Conservation (phyloP, 1,140 invertebrate species). For the Physella acuta region DNA sequence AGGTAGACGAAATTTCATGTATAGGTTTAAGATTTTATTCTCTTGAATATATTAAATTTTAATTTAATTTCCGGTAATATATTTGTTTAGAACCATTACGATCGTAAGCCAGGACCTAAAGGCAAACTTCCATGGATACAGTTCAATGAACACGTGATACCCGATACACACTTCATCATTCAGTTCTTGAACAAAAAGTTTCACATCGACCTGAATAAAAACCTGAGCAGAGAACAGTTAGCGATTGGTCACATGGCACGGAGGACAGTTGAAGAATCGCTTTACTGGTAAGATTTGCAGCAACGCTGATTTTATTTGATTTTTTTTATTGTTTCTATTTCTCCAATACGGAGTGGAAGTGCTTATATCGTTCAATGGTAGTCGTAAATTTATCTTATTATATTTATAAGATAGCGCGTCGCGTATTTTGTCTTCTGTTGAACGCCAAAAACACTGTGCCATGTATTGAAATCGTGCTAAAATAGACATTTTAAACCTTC, state of each 20-base stretch:
- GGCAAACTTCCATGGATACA: conserved; percentile 60
- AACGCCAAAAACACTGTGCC: too few relatives aligned
- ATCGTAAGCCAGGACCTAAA: conserved; percentile 33
- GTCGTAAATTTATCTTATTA: too few relatives aligned
- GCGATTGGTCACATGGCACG: conserved; percentile 41
- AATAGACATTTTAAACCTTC: too few relatives aligned
- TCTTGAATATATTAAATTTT: too few relatives aligned
- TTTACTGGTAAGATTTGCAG: conserved; percentile 58
- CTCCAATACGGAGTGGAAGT: too few relatives aligned
- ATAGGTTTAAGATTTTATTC: too few relatives aligned
- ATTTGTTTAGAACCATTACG: conserved; percentile 29
- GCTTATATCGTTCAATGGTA: too few relatives aligned
- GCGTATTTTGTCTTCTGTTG: too few relatives aligned
- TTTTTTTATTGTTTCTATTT: too few relatives aligned
- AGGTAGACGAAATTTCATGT: too few relatives aligned
- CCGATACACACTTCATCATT: conserved; percentile 58
- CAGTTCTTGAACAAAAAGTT: conserved; percentile 51
- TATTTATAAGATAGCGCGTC: too few relatives aligned
- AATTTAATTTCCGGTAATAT: not conserved
- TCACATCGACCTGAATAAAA: conserved; percentile 41
- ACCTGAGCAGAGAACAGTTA: conserved; percentile 35
- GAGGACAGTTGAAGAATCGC: conserved; percentile 54
- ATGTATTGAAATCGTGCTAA: too few relatives aligned
- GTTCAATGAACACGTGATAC: conserved; percentile 55
- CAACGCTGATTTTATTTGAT: not conserved